Evolutionary conservation across 2,888 invertebrate genomes (phyloP), one percentile per base, ranked within the genome.

Genomic region (Lithophane semibrunnea): DNA sequence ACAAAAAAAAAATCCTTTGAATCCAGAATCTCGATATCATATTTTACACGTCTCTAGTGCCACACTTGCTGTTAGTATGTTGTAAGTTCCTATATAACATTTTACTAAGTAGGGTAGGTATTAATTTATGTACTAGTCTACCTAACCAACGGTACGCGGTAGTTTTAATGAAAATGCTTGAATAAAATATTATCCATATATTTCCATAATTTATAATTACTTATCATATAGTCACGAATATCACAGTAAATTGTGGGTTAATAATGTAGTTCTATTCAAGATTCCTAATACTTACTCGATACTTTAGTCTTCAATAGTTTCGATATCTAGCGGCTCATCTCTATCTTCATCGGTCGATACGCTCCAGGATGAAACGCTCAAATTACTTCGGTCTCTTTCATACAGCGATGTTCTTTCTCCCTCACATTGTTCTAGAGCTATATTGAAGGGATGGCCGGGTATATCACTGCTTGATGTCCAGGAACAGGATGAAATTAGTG

Each of bases 281-380:
- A 29, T 37, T 56, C 42, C 24, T 3, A 52, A 52, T 16, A 58
- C 0, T 42, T 54, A 12, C 16, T 75, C 87, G 69, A 87, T 60
- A n/a, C 9, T 75, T 87, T 69, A 87, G 63, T 90, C 83, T 77
- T 93, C 92, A 58, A 94, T 81, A 37, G 92, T 92, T 86, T 96
- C 96, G 21, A 96, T 90, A 85, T 96, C 96, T 73, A 96, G 88
- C 8, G 94, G 94, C 21, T 91, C 90, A 42, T 94, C 93, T 80
- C 92, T 90, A 21, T 92, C 88, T 77, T 91, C 88, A 67, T 88
- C 90, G 9, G 80, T 83, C 21, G 85, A 86, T 56, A 83, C 87
- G 13, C 81, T 85, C 42, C 83, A 73, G 44, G 85, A 79, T n/a
- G 80, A 75, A 44, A 73, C 68, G 29, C 72, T 79, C 4, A 68